Percentiles rank a stretch among this genome's conserved stretches.
These are phyloP conservation scores for Lipotes vexillifer DNA, from an alignment of 2,113 vertebrate species.

Conservation along the genomic window DNA sequence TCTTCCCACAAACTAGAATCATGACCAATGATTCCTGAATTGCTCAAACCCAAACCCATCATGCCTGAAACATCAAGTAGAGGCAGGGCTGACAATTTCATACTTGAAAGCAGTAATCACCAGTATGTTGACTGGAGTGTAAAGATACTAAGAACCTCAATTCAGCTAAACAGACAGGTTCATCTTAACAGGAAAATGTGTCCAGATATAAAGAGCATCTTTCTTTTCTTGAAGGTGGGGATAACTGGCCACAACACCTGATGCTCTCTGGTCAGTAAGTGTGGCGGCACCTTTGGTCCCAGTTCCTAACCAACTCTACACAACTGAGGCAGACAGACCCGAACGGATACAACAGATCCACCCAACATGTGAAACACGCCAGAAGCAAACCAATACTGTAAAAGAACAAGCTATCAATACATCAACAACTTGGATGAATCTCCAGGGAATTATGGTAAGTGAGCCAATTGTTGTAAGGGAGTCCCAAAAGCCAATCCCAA, in stretches of 20 bases:
- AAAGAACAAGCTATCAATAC: background rate
- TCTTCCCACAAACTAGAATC: background rate
- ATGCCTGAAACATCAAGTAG: background rate
- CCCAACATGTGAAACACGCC: background rate
- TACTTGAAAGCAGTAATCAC: background rate
- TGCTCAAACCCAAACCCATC: background rate
- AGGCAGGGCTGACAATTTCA: background rate
- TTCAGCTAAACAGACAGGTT: background rate
- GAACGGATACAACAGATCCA: background rate
- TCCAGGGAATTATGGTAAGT: background rate
- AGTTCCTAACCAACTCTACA: background rate
- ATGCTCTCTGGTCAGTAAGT: background rate
- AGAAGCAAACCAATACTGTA: background rate
- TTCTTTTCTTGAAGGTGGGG: background rate
- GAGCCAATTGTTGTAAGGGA: background rate
- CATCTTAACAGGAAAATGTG: background rate
- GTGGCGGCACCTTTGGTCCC: background rate
- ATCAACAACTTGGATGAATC: background rate
- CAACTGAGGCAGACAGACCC: background rate
- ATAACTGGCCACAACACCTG: background rate
- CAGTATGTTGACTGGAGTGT: background rate
- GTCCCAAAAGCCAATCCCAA: background rate
- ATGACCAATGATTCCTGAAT: background rate
- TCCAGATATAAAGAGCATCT: background rate
- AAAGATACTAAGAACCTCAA: background rate